Evolutionary conservation across 2,113 vertebrate species (phyloP), one percentile per base, ranked within the genome.

Genomic region (Myxocyprinus asiaticus): DNA sequence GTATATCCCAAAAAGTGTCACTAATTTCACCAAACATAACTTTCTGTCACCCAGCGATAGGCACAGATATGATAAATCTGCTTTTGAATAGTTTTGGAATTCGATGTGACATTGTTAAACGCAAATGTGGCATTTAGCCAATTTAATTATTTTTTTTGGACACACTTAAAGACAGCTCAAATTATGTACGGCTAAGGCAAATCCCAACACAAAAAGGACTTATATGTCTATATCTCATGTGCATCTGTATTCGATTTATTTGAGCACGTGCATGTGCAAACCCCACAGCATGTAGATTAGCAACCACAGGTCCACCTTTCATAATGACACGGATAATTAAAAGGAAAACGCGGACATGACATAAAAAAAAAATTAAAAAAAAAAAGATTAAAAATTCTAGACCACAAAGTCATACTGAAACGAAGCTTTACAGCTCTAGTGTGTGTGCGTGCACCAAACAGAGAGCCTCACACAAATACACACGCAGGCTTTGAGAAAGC

Each of bases 401-500:
- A 76, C 74, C 59, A 66, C 74, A 65, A 53, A 76, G 62, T 66
- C 74, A 76, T 66, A 53, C 17, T 76, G 74, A 76, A 76, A 76
- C 61, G 22, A 76, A 43, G 14, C 45, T 47, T 73, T 73, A 73
- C 3, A 33, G 1, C 55, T 12, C 42, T 15, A 15, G 70, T 61
- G 71, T 61, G 75, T 77, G 73, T 47, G 63, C 33, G 76, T 79
- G 61, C 81, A 56, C 59, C 22, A 69, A 12, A 47, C 48, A 79
- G 67, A 50, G 56, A 84, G 53, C 83, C 65, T 67, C 83, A 79
- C 65, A 84, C 76, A 82, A 58, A 17, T 42, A 79, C 44, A 79
- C 80, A 81, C 71, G 78, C 80, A 84, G 55, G 70, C 66, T 74
- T 69, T n/a, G 15, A 70, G 51, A 84, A 56, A 78, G 79, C 73